These are phyloP conservation scores for Cryptocephalus moraei DNA, from an alignment of 2,888 invertebrate genomes.

Conservation along the genomic window DNA sequence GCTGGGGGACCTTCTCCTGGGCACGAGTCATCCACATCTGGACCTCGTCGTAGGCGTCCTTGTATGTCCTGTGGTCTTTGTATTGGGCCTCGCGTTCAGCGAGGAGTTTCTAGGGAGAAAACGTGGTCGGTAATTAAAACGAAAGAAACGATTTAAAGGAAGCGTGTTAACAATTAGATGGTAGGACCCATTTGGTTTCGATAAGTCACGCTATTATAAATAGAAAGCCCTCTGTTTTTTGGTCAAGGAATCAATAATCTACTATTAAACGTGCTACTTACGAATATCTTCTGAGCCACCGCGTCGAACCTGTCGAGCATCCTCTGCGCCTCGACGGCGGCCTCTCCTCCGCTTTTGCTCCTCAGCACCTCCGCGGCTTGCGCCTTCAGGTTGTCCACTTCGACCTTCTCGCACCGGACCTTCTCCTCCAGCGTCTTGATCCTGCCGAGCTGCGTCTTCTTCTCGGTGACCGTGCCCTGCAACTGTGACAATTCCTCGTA, in stretches of 20 bases:
- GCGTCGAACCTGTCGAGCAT: constrained; percentile 76
- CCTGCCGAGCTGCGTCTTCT: constrained; percentile 74
- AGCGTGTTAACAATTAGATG: no score
- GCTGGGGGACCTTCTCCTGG: constrained; percentile 78
- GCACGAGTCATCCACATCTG: constrained; percentile 81
- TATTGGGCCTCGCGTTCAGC: constrained; percentile 76
- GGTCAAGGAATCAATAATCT: no score
- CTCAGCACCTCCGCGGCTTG: constrained; percentile 79
- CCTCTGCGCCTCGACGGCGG: constrained; percentile 74
- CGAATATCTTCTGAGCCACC: constrained; percentile 65
- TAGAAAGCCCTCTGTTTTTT: no score
- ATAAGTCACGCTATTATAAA: no score
- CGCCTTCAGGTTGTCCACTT: constrained; percentile 75
- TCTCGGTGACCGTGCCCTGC: constrained; percentile 76
- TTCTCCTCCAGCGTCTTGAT: constrained; percentile 81
- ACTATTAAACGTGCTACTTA: no score
- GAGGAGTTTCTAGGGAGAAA: constrained; percentile 46
- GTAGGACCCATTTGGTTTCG: no score
- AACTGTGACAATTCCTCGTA: constrained; percentile 62
- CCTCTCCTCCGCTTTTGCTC: constrained; percentile 74
- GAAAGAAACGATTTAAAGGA: no score
- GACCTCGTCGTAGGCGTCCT: constrained; percentile 84
- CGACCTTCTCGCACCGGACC: constrained; percentile 79
- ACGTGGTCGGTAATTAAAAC: no score
- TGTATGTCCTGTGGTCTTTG: constrained; percentile 79